Evolutionary conservation across 2,113 vertebrate species (phyloP), one percentile per base, ranked within the genome.

Genomic region (Nycticebus coucang): DNA sequence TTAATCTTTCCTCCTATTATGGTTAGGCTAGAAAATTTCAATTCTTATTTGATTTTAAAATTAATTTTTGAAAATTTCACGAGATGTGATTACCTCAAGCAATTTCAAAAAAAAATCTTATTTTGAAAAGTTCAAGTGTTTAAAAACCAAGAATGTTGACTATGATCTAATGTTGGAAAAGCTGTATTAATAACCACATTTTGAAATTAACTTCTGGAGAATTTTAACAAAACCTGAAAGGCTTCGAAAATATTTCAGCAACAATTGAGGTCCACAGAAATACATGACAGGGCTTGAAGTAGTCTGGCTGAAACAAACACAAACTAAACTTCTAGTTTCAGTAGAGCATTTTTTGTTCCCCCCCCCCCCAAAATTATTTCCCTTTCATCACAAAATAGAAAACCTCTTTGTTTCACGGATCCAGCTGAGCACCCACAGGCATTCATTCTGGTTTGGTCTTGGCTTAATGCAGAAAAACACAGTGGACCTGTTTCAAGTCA

Each of bases 361-460:
- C 41, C 41, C 5, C 41, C 41, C 41, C 41, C 93, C 30, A 35
- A 89, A 88, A 95, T 95, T 95, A 96, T 93, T 95, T 96, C 45
- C 53, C 81, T 95, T 96, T 97, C 85, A 95, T 87, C 84, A 90
- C 50, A 79, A 95, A 92, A 88, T 66, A 95, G 91, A 92, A 92
- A 96, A 92, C 64, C 45, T 93, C 79, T 96, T 95, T 95, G 85
- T 95, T 84, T 93, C 75, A 4, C 0, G 21, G 9, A 30, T 79
- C 93, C 93, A 95, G 93, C 93, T 59, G 90, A 35, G 90, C 62
- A 74, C 68, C 87, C 64, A 57, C 26, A 79, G 68, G 87, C 87
- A 75, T 72, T 78, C 53, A 28, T 59, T 82, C 86, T 96, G 92
- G 78, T 41, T 60, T 79, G 78, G 93, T 74, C 53, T 84, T 66